Evolutionary conservation across 2,888 invertebrate genomes (phyloP), one percentile per base, ranked within the genome.

Genomic region (Hofmannophila pseudospretella): DNA sequence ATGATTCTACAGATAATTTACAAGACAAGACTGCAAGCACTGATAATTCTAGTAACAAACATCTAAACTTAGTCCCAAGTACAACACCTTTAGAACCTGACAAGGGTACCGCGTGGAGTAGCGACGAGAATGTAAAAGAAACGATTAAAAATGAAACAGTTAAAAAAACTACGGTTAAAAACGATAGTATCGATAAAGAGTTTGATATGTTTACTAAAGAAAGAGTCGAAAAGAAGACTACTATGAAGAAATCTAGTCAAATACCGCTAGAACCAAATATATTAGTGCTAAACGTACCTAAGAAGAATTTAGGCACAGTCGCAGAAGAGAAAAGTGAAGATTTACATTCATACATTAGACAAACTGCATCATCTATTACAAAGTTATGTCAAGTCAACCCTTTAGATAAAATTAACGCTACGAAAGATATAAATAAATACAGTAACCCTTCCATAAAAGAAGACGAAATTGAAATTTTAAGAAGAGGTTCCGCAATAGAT

Each of bases 121-220:
- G 78, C 39, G 61, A 54, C 3, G 82, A 79, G 34, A 67, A 67
- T 4, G 33, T 80, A 0, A 16, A 32, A 8, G 44, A 46, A 1
- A 64, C 58, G 28, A 8, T n/a, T n/a, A 23, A 23, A 23, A 23
- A n/a, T 23, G 23, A 23, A n/a, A 16, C 3, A 36, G 45, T 2
- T 51, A 58, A 27, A 4, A 12, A 1, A 5, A 27, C 2, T 9
- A 27, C 2, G 11, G 27, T 2, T 4, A 30, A 30, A 10, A 14
- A 5, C n/a, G 23, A 35, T 7, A 71, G 71, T 40, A 54, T 86
- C 0, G 87, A 88, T 48, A 61, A 88, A 54, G 88, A 89, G 66
- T 68, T 89, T 47, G 74, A 88, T 55, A 55, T 79, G 52, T 76
- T 89, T 51, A 76, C 73, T 38, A 70, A 85, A 77, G 69, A 79